Conservation (phyloP, 2,797 vertebrate genomes). For the Chaenodraco wilsoni region DNA sequence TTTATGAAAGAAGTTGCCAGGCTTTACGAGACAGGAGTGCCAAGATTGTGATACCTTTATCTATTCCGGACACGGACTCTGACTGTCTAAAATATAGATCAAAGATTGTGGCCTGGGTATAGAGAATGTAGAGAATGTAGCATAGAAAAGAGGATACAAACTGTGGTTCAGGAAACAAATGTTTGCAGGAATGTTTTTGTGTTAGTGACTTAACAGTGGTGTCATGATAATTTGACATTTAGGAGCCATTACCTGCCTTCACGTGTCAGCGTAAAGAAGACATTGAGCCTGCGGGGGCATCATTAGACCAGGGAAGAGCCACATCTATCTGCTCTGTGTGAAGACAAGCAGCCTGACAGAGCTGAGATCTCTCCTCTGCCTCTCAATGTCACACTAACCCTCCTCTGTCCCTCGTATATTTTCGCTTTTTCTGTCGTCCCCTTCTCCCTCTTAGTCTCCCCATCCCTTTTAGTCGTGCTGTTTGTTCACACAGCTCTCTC, state of each 20-base stretch:
- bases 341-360: conserved; percentile 48
- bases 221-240: conserved; percentile 37
- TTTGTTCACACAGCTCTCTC: conserved; percentile 37
- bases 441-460: conserved; percentile 30
- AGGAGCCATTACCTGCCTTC: conserved; percentile 33
- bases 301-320: conserved; percentile 56
- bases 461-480: conserved; percentile 37
- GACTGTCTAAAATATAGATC: conserved; percentile 77
- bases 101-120: conserved; percentile 60
- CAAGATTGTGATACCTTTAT: conserved; percentile 73
- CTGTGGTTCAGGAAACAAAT: conserved; percentile 3
- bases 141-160: conserved; percentile 17
- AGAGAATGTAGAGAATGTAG: conserved; percentile 38
- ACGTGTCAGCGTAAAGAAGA: conserved; percentile 35
- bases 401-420: conserved; percentile 47
- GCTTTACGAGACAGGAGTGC: conserved; percentile 74
- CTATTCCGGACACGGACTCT: conserved; percentile 69
- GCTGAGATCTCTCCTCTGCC: conserved; percentile 51
- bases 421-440: conserved; percentile 46
- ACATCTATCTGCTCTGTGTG: conserved; percentile 32
- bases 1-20: conserved; percentile 76
- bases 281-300: conserved; percentile 44
- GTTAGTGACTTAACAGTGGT: neutral
- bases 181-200: neutral
- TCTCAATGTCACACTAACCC: conserved; percentile 68